These are phyloP conservation scores for Phyllostomus hastatus DNA, from an alignment of 2,113 vertebrate genomes.

Conservation along the genomic window DNA sequence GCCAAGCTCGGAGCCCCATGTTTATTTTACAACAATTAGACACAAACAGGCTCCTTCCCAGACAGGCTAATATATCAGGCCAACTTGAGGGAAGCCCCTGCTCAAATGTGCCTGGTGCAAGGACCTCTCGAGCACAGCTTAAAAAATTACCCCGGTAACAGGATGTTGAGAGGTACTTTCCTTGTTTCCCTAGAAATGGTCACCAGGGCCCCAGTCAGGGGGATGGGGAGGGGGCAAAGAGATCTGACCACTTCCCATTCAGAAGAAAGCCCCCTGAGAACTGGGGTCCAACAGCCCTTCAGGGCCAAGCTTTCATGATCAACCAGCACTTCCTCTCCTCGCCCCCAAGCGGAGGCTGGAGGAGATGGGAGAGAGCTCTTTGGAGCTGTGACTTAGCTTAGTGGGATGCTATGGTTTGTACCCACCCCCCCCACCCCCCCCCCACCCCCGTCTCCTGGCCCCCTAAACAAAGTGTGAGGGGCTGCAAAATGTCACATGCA, in stretches of 20 bases:
- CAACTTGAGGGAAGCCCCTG: background rate
- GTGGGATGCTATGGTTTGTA: background rate
- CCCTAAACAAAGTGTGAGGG: background rate
- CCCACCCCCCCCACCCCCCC: too few relatives aligned
- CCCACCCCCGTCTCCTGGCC: background rate
- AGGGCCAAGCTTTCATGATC: background rate
- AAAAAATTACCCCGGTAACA: slow-evolving; percentile 15
- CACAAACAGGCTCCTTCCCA: slow-evolving; percentile 52
- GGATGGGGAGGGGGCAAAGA: background rate
- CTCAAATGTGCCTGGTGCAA: background rate
- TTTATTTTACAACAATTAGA: slow-evolving; percentile 70
- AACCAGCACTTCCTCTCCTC: background rate
- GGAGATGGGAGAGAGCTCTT: background rate
- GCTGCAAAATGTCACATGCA: background rate
- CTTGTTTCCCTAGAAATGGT: slow-evolving; percentile 8
- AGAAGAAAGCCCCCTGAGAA: background rate
- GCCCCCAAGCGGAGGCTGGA: background rate
- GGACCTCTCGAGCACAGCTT: background rate
- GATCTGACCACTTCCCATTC: background rate
- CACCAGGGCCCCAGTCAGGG: background rate
- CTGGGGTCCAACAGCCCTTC: background rate
- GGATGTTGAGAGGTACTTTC: background rate
- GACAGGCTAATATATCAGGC: slow-evolving; percentile 71
- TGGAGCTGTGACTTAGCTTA: background rate
- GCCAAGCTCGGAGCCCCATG: background rate